A percentile compares a stretch with the other conserved stretches of the same genome.
Evolutionary conservation across 2,797 vertebrate genomes (phyloP).

Genomic region (Ambastaia sidthimunki): DNA sequence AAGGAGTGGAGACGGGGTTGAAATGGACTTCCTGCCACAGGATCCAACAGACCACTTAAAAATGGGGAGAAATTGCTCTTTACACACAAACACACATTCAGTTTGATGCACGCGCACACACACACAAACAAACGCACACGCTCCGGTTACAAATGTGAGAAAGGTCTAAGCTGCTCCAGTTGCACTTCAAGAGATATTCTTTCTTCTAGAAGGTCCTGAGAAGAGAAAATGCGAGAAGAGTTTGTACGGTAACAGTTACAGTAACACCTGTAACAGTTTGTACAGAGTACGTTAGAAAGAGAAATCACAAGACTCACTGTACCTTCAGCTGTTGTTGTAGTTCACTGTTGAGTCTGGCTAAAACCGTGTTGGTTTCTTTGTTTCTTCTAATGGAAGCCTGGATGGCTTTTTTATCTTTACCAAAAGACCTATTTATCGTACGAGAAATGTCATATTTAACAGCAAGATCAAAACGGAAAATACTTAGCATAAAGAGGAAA

Average conservation of each 20-base stretch:
- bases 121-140: neutral
- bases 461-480: too few species aligned
- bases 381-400: slow-evolving; percentile 99
- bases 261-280: neutral
- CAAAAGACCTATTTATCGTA: slow-evolving; percentile 84
- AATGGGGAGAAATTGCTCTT: slow-evolving; percentile 30
- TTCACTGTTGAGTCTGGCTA: slow-evolving; percentile 98
- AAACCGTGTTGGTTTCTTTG: slow-evolving; percentile 98
- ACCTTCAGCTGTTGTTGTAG: slow-evolving; percentile 86
- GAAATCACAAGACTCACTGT: neutral
- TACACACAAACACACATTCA: slow-evolving; percentile 34
- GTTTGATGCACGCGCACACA: neutral
- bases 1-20: slow-evolving; percentile 38
- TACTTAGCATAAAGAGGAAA: too few species aligned
- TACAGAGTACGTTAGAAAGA: neutral
- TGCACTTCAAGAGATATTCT: slow-evolving; percentile 99
- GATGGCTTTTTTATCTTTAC: slow-evolving; percentile 98
- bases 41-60: slow-evolving; percentile 54
- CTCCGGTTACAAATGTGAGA: slow-evolving; percentile 93
- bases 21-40: slow-evolving; percentile 62
- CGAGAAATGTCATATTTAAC: neutral
- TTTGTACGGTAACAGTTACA: neutral
- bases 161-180: slow-evolving; percentile 98
- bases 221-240: neutral
- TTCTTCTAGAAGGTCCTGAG: slow-evolving; percentile 97